Base-by-base conservation (phyloP, 2,797 vertebrate species). In the Loriculus beryllinus region DNA sequence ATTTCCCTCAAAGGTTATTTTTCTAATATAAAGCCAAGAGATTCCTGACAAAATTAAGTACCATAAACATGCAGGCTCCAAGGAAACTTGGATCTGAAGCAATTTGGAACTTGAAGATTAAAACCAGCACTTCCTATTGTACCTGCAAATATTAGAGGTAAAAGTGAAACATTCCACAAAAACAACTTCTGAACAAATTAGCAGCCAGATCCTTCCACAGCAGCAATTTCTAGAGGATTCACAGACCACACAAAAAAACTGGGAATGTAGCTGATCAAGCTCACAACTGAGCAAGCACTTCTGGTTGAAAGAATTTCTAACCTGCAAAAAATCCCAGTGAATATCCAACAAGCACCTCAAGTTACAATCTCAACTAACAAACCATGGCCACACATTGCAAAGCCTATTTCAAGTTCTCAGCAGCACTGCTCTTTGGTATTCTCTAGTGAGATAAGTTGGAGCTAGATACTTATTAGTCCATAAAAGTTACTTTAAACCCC, bases 331-430 rank as follows among this genome's bases (percentile, higher is more conserved):
- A 8, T 9, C 4, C 3, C 13, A 20, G 18, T 2, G 0, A 74
- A 42, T 2, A 37, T 0, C 52, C 52, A n/a, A 22, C 7, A 15
- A 29, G 33, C 43, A 25, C 31, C 54, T 31, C 8, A 2, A 33
- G 37, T 14, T 35, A 42, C 82, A 82, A 68, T 48, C 21, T 21
- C 51, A 19, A 3, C 25, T 31, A 47, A 26, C 6, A 28, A 56
- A 21, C 0, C 0, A 8, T 0, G 51, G 31, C 33, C 35, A 22
- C 16, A 7, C 28, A n/a, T 39, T 57, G 33, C 40, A 39, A 33
- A 65, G 62, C 16, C 60, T 17, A 3, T 56, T 21, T 23, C 10
- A 14, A 8, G 39, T 8, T 72, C 40, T 48, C 54, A 77, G 49
- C 60, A 77, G 45, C 31, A 21, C 25, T 7, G 10, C 28, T 70